phyloP scores from a whole-genome alignment of 2,888 invertebrate species.

The Meteorus cinctellus region DNA sequence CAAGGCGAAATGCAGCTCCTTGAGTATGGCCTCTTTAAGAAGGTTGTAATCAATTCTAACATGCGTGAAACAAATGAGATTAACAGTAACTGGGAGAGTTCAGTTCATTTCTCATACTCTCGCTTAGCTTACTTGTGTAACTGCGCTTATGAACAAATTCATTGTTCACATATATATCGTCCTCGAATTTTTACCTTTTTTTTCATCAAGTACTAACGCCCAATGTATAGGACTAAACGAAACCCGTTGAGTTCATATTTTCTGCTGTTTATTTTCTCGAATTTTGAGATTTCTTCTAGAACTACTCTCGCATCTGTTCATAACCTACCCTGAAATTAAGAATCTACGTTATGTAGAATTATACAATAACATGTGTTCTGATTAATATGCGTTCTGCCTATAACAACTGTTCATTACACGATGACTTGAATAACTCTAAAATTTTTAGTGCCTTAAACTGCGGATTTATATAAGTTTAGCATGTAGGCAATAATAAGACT shows the following conservation, averaged over 20 bases:
- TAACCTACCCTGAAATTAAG: background rate
- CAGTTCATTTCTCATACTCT: conserved; percentile 6
- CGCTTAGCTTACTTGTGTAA: conserved; percentile 10
- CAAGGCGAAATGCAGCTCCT: conserved; percentile 81
- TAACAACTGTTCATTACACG: background rate
- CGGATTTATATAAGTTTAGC: background rate
- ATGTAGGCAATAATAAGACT: conserved; percentile 9
- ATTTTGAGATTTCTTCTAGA: background rate
- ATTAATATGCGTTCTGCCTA: background rate
- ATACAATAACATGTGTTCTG: background rate
- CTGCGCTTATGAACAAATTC: conserved; percentile 7
- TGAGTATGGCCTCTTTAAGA: conserved; percentile 81
- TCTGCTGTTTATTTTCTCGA: background rate
- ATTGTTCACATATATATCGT: background rate
- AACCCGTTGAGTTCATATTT: background rate
- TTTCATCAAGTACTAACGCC: conserved; percentile 7
- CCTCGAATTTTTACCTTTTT: background rate
- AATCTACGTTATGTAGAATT: background rate
- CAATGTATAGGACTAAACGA: background rate
- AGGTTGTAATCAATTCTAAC: conserved; percentile 76
- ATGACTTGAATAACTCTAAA: background rate
- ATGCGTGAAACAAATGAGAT: conserved; percentile 7
- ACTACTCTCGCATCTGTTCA: background rate
- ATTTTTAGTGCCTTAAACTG: conserved; percentile 20
- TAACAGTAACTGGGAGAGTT: conserved; percentile 25